phyloP scores from a whole-genome alignment of 2,888 invertebrate species.

The Metopia argyrocephala region DNA sequence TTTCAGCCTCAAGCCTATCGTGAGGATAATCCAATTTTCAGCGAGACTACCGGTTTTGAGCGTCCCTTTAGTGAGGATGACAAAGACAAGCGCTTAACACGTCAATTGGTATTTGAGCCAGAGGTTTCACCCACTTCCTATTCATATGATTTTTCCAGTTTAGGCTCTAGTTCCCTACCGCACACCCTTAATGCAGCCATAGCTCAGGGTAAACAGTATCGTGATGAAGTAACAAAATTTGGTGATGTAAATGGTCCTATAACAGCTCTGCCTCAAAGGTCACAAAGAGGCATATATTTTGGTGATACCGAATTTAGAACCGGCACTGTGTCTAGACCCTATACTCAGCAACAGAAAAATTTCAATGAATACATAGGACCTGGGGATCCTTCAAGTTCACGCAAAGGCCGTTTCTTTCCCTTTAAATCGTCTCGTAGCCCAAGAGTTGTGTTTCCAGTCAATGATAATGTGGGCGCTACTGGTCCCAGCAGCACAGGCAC shows the following conservation, averaged over 20 bases:
- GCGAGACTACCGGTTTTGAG: constrained; percentile 72
- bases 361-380: constrained; percentile 75
- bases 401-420: constrained; percentile 76
- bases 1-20: constrained; percentile 78
- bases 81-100: constrained; percentile 73
- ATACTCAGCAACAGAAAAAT: constrained; percentile 75
- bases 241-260: constrained; percentile 78
- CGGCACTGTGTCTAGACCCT: constrained; percentile 66
- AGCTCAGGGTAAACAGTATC: constrained; percentile 72
- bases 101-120: constrained; percentile 74
- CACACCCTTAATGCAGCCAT: constrained; percentile 71
- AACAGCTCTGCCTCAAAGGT: constrained; percentile 75
- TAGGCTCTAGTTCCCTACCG: constrained; percentile 74
- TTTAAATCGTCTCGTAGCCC: constrained; percentile 78
- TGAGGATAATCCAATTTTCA: constrained; percentile 76
- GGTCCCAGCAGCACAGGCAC: constrained; percentile 74
- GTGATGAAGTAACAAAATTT: constrained; percentile 78
- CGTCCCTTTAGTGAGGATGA: constrained; percentile 75
- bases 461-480: constrained; percentile 76
- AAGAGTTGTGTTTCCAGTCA: constrained; percentile 77
- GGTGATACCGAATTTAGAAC: constrained; percentile 75
- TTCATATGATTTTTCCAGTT: constrained; percentile 76
- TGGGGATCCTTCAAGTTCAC: constrained; percentile 71
- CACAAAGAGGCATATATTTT: constrained; percentile 75
- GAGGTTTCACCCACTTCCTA: constrained; percentile 68